A percentile compares a stretch with the other conserved stretches of the same genome.
Evolutionary conservation across 2,888 invertebrate genomes (phyloP).

Genomic region (Eupithecia abbreviata): DNA sequence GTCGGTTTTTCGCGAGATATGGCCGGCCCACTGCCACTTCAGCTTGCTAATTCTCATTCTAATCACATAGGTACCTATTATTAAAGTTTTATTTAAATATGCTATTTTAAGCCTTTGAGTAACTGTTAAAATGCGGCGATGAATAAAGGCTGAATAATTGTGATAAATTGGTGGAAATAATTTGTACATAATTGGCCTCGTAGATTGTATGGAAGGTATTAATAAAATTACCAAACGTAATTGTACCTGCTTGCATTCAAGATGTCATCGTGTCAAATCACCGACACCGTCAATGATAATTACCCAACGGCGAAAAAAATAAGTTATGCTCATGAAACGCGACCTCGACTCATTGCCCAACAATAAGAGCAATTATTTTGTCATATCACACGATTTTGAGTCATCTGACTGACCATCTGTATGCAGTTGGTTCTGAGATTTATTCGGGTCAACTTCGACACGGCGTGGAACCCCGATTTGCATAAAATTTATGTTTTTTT

Average conservation of each 20-base stretch:
- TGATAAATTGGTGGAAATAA: constrained; percentile 1
- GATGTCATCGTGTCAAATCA: constrained; percentile 25
- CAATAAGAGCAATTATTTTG: constrained; percentile 27
- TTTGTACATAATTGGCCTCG: not conserved
- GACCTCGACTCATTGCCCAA: constrained; percentile 26
- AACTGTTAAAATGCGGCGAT: not conserved
- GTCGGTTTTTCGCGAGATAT: no score
- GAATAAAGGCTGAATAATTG: constrained; percentile 4
- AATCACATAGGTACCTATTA: not conserved
- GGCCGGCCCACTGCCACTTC: no score
- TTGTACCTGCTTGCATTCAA: constrained; percentile 14
- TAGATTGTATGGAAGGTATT: not conserved
- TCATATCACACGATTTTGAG: constrained; percentile 22
- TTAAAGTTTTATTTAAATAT: not conserved
- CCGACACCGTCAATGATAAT: constrained; percentile 25
- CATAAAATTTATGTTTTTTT: not conserved
- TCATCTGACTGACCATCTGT: not conserved
- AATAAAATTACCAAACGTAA: constrained; percentile 19
- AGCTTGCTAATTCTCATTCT: no score
- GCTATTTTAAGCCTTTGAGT: not conserved
- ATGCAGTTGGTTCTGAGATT: not conserved
- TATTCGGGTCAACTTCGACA: not conserved
- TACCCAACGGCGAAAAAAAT: constrained; percentile 25
- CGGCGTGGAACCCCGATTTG: not conserved
- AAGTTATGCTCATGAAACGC: constrained; percentile 26